Conservation (phyloP, 2,797 vertebrate genomes). For the Silurus aristotelis region DNA sequence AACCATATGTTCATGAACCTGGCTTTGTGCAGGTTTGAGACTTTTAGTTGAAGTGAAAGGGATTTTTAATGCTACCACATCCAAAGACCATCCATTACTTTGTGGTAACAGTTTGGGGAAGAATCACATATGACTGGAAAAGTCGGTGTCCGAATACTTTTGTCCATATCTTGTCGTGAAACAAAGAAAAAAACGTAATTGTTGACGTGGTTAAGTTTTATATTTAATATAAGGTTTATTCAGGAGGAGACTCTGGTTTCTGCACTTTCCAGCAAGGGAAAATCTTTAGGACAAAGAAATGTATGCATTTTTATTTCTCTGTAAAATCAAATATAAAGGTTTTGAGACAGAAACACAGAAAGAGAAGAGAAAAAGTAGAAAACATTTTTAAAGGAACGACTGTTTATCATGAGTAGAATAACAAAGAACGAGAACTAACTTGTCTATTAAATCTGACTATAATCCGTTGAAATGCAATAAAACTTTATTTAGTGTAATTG, state of each 20-base stretch:
- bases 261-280: background rate
- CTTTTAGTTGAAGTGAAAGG: too few species aligned
- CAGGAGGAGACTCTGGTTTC: background rate
- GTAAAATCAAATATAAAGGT: background rate
- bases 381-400: background rate
- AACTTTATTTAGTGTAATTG: background rate
- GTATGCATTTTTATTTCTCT: background rate
- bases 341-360: background rate
- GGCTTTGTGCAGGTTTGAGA: too few species aligned
- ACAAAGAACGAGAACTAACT: background rate
- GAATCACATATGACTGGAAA: too few species aligned
- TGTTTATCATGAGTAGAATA: background rate
- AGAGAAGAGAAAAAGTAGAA: background rate
- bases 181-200: background rate
- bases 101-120: too few species aligned
- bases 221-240: background rate
- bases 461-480: background rate
- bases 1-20: too few species aligned
- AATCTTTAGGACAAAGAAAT: background rate
- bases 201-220: background rate
- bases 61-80: too few species aligned
- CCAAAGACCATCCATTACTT: too few species aligned
- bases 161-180: too few species aligned
- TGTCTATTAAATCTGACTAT: constrained; percentile 4
- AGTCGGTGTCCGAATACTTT: too few species aligned